These are phyloP conservation scores for Tribolium freemani DNA, from an alignment of 2,888 invertebrate genomes.

Conservation along the genomic window DNA sequence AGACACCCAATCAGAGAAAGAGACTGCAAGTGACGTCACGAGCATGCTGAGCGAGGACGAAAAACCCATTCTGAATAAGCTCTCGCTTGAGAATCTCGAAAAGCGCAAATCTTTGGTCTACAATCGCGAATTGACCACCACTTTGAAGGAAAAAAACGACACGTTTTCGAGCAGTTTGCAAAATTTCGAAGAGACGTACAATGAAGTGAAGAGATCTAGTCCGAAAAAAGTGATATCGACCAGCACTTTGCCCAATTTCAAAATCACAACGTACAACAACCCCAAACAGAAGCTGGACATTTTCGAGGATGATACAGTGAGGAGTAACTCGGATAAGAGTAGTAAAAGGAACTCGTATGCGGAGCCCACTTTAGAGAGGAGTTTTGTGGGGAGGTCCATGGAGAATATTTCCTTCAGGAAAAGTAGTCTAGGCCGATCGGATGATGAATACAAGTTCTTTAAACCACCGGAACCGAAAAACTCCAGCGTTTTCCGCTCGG, in stretches of 20 bases:
- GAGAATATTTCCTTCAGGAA: constrained; percentile 58
- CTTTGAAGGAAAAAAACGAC: constrained; percentile 59
- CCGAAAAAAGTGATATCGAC: constrained; percentile 38
- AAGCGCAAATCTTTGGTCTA: constrained; percentile 66
- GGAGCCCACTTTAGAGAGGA: constrained; percentile 39
- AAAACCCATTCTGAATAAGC: constrained; percentile 61
- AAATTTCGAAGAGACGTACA: constrained; percentile 53
- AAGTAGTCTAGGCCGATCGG: constrained; percentile 41
- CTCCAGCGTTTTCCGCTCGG: constrained; percentile 57
- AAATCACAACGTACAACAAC: constrained; percentile 67
- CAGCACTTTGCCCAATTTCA: constrained; percentile 65
- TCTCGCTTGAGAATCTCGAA: constrained; percentile 66
- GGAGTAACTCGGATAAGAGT: constrained; percentile 61
- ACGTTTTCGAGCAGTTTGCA: constrained; percentile 53
- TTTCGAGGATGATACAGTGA: constrained; percentile 67
- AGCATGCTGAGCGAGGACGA: constrained; percentile 59
- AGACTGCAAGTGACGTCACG: constrained; percentile 53
- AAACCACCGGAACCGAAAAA: constrained; percentile 49
- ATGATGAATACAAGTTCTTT: constrained; percentile 57
- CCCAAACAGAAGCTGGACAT: constrained; percentile 66
- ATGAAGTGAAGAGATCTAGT: constrained; percentile 53
- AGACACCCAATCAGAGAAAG: constrained; percentile 55
- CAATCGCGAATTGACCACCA: constrained; percentile 66
- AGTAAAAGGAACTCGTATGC: constrained; percentile 48
- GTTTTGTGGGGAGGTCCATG: constrained; percentile 55